Base-by-base conservation (phyloP, 2,113 vertebrate species). In the Myiozetetes cayanensis region DNA sequence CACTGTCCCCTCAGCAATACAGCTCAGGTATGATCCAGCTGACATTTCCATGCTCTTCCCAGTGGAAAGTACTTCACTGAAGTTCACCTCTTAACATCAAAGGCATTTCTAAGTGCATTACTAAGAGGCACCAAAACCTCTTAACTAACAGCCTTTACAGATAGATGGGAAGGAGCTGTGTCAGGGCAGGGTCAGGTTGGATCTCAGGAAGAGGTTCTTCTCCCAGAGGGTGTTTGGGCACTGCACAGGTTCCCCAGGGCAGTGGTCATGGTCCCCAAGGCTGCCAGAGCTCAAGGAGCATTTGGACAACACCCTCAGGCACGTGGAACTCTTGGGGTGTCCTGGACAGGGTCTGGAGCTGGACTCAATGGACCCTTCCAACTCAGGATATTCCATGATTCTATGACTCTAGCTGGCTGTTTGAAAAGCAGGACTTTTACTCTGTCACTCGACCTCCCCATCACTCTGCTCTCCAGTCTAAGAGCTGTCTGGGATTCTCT, bases 241-340 rank as follows among this genome's bases (percentile, higher is more conserved):
- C 46, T 52, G 62, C 0, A 0, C 23, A 58, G 17, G 9, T 12
- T 65, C 50, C 8, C 44, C 61, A 68, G 39, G n/a, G n/a, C 46
- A 56, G 22, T 1, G 30, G 11, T 2, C 33, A 44, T 0, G 0
- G 68, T 12, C 53, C 53, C 41, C 24, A 9, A n/a, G 28, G 39
- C 46, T 68, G 46, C 62, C 39, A 75, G 53, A 75, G n/a, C 53
- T 68, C 30, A n/a, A 68, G n/a, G 10, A 55, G 14, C 1, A 4
- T 61, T 53, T 68, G 62, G 16, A 62, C n/a, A 75, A 3, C 8
- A 11, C 47, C 33, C 14, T n/a, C 10, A 53, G 61, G 28, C 15
- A 67, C 39, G 39, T 39, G 20, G 61, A 39, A 61, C 53, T 61
- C 10, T 11, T 74, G 53, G n/a, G 24, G 14, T 47, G 39, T 18